Base-by-base conservation (phyloP, 2,797 vertebrate species). In the Urocyon cinereoargenteus region DNA sequence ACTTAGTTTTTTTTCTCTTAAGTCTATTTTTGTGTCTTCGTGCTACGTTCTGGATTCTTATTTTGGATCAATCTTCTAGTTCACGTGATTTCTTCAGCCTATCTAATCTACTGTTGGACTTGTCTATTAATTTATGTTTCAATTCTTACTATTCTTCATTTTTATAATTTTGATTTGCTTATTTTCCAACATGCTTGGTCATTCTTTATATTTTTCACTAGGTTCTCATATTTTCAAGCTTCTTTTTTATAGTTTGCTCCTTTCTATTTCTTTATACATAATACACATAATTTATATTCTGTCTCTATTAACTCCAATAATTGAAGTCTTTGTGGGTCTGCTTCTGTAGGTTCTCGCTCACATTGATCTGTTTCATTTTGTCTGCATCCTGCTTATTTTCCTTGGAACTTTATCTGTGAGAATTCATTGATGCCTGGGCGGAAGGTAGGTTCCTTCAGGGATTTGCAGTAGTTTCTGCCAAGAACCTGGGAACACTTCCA, bases 161-260 rank as follows among this genome's bases (percentile, higher is more conserved):
- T 95, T 81, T 72, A 64, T 75, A 91, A 82, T 86, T 91, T 78
- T 55, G 26, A 28, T 59, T 75, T 92, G 40, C 36, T 75, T 83
- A 66, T 64, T 96, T 96, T 77, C 40, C 13, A 88, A 79, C 5
- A 55, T 28, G 15, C 40, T 34, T 36, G 1, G 6, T 14, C 31
- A 84, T 84, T 82, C 59, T 75, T 93, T 51, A 62, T 57, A 70
- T 61, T 94, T 94, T 92, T 84, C 26, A 40, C 15, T 34, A 51
- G 28, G 34, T 92, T 14, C 51, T 62, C 15, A 14, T 78, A 79
- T 92, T 92, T 49, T 85, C 49, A 85, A 72, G 2, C 55, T 40
- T 91, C 55, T 75, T 77, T 12, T 78, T n/a, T 55, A 22, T 55
- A 78, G 51, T 19, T 79, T 45, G 40, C 40, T 77, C 45, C 51